phyloP scores from a whole-genome alignment of 2,113 vertebrate species.

The Marmota monax region DNA sequence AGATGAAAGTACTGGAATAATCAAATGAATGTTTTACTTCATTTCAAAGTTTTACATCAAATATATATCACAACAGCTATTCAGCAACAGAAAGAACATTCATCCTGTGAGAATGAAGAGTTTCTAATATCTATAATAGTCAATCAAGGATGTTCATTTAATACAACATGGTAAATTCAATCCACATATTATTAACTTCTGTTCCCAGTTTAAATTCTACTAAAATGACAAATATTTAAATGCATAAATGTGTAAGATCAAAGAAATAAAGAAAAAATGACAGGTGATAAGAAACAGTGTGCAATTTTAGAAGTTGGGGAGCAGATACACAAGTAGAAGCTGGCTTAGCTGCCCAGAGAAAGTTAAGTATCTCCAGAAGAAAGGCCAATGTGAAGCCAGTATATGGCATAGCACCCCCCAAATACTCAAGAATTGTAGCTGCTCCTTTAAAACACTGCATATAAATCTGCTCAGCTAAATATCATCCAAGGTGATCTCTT shows the following conservation, averaged over 20 bases:
- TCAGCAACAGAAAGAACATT: neutral
- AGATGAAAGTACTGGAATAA: neutral
- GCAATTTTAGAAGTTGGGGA: neutral
- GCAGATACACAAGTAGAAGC: constrained; percentile 32
- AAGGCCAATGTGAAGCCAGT: neutral
- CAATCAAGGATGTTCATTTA: neutral
- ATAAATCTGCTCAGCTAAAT: neutral
- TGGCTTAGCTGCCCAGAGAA: neutral
- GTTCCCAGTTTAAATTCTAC: neutral
- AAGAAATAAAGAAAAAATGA: neutral
- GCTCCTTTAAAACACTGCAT: neutral
- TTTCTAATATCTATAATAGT: neutral
- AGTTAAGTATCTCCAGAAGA: neutral
- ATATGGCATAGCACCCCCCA: neutral
- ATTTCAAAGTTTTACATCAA: neutral
- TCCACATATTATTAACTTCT: neutral
- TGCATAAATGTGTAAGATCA: neutral
- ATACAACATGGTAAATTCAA: constrained; percentile 4
- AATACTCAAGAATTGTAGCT: neutral
- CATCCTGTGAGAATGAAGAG: neutral
- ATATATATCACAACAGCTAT: neutral
- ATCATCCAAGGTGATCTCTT: neutral
- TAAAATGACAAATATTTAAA: constrained; percentile 48
- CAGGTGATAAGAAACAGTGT: neutral
- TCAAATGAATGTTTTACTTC: neutral